A percentile compares a stretch with the other conserved stretches of the same genome.
phyloP scores from a whole-genome alignment of 2,797 vertebrate species.

The Gallinago stenura region DNA sequence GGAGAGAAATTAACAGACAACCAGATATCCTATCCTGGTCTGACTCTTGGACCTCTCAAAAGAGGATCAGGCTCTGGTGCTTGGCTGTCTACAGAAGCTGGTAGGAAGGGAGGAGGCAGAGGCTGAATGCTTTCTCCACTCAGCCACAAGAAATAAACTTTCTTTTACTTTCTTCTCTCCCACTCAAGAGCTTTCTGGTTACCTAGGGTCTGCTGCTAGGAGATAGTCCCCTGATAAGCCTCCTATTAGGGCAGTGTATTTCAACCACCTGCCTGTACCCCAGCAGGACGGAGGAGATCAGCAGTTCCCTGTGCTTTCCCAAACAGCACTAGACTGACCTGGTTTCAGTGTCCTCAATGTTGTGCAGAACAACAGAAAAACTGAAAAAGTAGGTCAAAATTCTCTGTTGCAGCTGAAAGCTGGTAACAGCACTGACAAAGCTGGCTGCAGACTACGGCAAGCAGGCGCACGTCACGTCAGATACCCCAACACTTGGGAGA shows the following conservation, averaged over 20 bases:
- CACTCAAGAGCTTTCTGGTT: background rate
- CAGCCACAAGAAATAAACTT: background rate
- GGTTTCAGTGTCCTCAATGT: background rate
- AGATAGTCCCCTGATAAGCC: background rate
- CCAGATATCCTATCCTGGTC: background rate
- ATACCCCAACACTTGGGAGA: background rate
- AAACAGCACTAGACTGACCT: background rate
- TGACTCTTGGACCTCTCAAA: background rate
- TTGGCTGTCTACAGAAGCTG: background rate
- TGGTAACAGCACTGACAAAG: background rate
- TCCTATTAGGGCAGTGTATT: background rate
- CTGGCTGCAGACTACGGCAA: background rate
- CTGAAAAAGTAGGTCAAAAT: slow-evolving; percentile 22
- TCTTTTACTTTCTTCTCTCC: accelerated
- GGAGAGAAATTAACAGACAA: background rate
- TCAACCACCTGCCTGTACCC: background rate
- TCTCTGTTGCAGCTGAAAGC: background rate
- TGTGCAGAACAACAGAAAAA: slow-evolving; percentile 29
- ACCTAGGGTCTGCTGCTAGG: background rate
- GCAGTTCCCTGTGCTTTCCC: background rate
- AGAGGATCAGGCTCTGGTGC: background rate
- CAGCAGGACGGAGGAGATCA: background rate
- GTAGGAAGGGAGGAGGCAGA: background rate
- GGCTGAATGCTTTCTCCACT: background rate
- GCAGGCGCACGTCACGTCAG: accelerated